Conservation (phyloP, 2,888 invertebrate genomes). For the Hyles lineata region DNA sequence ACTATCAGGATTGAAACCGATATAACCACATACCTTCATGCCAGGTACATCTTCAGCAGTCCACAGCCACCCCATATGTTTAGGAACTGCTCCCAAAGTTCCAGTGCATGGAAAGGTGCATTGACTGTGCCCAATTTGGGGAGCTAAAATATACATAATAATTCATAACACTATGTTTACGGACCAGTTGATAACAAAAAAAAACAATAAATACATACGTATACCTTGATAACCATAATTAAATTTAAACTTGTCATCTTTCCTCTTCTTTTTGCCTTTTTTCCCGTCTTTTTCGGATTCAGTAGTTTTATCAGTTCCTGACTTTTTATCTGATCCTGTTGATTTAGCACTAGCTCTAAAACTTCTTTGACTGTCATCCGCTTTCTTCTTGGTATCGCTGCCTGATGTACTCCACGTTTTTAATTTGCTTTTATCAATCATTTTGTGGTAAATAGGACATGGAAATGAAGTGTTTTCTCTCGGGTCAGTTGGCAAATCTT, state of each 20-base stretch:
- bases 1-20: neutral
- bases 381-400: constrained; percentile 61
- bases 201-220: constrained; percentile 67
- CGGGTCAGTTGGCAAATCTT: constrained; percentile 54
- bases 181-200: constrained; percentile 36
- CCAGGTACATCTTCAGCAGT: constrained; percentile 73
- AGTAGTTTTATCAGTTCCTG: constrained; percentile 51
- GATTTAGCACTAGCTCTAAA: constrained; percentile 50
- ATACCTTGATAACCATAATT: constrained; percentile 81
- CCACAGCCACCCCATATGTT: constrained; percentile 81
- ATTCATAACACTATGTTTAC: constrained; percentile 26
- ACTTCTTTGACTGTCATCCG: constrained; percentile 48
- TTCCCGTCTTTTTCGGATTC: constrained; percentile 66
- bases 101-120: constrained; percentile 70
- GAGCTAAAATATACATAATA: constrained; percentile 54
- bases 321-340: constrained; percentile 40
- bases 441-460: constrained; percentile 74
- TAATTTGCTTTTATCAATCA: constrained; percentile 63
- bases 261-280: constrained; percentile 63
- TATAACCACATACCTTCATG: constrained; percentile 61
- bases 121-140: constrained; percentile 74
- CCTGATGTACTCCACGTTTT: constrained; percentile 62
- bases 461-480: constrained; percentile 59
- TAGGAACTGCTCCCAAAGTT: constrained; percentile 67
- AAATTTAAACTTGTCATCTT: constrained; percentile 73